phyloP scores from a whole-genome alignment of 2,113 vertebrate genomes.

The Mesitornis unicolor region DNA sequence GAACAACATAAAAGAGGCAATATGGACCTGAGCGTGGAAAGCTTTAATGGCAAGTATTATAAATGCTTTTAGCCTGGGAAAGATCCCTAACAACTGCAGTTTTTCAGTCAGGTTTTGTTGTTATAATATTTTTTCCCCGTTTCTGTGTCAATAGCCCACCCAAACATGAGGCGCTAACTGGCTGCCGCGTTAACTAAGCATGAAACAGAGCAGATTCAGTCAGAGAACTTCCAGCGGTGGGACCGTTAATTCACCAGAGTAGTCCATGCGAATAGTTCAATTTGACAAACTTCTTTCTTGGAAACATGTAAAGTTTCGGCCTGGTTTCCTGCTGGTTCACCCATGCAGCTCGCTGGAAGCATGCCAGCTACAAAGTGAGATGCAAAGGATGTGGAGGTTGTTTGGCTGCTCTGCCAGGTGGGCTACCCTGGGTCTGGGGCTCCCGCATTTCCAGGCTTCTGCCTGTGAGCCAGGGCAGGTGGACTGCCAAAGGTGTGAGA shows the following conservation, averaged over 20 bases:
- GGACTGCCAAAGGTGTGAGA: background rate
- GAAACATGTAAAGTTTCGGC: background rate
- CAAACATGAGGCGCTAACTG: background rate
- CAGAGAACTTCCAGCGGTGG: background rate
- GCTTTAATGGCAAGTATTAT: background rate
- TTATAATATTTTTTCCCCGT: background rate
- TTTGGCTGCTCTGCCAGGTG: conserved; percentile 5
- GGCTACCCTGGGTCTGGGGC: background rate
- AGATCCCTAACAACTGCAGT: background rate
- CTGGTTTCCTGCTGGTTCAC: conserved; percentile 20
- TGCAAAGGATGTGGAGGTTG: background rate
- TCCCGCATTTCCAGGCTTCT: background rate
- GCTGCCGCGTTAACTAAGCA: background rate
- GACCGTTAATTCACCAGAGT: background rate
- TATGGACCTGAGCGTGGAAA: background rate
- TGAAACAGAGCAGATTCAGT: background rate
- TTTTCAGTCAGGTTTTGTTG: background rate
- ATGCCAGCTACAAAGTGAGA: background rate
- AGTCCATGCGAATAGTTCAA: background rate
- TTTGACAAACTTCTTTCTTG: conserved; percentile 5
- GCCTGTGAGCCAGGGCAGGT: background rate
- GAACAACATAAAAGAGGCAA: background rate
- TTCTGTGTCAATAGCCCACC: background rate
- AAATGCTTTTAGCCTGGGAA: background rate
- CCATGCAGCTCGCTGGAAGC: background rate